phyloP scores from a whole-genome alignment of 1,140 invertebrate species.

The Drosophila murphyi region DNA sequence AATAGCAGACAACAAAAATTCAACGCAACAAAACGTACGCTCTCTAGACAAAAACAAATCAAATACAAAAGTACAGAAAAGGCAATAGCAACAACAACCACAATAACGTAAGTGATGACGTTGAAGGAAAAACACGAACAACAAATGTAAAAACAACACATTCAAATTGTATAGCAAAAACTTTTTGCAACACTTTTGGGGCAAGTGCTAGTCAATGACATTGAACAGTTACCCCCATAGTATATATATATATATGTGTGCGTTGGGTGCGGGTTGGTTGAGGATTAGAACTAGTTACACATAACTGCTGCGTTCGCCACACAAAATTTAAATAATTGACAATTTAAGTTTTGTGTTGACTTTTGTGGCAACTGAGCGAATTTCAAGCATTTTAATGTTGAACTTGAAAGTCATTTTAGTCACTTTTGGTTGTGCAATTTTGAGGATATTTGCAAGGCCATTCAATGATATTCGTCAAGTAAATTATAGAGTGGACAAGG shows the following conservation, averaged over 20 bases:
- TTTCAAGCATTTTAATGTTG: slow-evolving; percentile 32
- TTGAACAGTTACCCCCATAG: slow-evolving; percentile 46
- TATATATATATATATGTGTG: background rate
- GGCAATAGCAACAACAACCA: slow-evolving; percentile 22
- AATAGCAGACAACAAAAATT: slow-evolving; percentile 60
- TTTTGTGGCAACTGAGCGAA: slow-evolving; percentile 18
- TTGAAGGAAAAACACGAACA: slow-evolving; percentile 23
- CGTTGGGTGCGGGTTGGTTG: background rate
- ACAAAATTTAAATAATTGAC: slow-evolving; percentile 56
- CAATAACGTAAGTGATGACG: slow-evolving; percentile 19
- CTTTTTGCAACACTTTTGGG: slow-evolving; percentile 60
- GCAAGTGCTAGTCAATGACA: slow-evolving; percentile 67
- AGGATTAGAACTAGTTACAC: slow-evolving; percentile 41
- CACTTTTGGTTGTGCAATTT: background rate
- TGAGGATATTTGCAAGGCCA: slow-evolving; percentile 3
- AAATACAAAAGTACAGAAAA: slow-evolving; percentile 10
- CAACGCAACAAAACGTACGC: slow-evolving; percentile 45
- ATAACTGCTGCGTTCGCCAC: slow-evolving; percentile 27
- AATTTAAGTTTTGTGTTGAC: slow-evolving; percentile 45
- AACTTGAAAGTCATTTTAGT: slow-evolving; percentile 28
- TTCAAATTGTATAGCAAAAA: slow-evolving; percentile 49
- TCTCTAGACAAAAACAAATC: slow-evolving; percentile 21
- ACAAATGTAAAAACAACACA: slow-evolving; percentile 24
- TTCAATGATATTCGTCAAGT: background rate
- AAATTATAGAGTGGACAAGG: background rate